phyloP scores from a whole-genome alignment of 2,797 vertebrate genomes.

The Anas georgica region DNA sequence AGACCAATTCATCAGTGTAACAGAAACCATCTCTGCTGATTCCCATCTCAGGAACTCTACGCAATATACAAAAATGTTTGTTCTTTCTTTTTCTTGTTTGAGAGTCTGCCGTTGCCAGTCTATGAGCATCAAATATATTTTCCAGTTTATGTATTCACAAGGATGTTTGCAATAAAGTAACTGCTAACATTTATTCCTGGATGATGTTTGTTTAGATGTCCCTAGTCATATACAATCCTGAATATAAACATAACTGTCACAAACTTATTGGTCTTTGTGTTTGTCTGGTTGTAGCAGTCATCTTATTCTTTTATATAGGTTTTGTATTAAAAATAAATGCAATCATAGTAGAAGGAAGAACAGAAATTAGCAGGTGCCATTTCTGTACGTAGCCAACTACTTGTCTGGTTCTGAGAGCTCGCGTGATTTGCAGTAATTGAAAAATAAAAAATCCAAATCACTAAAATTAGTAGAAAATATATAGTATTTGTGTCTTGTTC shows the following conservation, averaged over 20 bases:
- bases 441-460: background rate
- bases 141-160: conserved; percentile 20
- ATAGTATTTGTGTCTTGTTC: background rate
- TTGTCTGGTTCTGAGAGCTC: background rate
- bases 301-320: background rate
- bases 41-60: background rate
- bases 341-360: background rate
- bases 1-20: background rate
- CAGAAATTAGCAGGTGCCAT: background rate
- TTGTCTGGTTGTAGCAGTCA: background rate
- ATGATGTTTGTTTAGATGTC: background rate
- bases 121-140: background rate
- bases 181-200: background rate
- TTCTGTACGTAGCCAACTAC: background rate
- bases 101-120: conserved; percentile 12
- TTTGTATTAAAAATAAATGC: background rate
- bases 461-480: conserved; percentile 30
- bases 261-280: background rate
- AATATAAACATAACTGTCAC: background rate
- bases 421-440: background rate
- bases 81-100: background rate
- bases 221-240: background rate
- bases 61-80: background rate
- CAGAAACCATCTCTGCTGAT: background rate
- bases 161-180: background rate